Evolutionary conservation across 1,140 invertebrate genomes (phyloP).

Genomic region (Danaus plexippus): DNA sequence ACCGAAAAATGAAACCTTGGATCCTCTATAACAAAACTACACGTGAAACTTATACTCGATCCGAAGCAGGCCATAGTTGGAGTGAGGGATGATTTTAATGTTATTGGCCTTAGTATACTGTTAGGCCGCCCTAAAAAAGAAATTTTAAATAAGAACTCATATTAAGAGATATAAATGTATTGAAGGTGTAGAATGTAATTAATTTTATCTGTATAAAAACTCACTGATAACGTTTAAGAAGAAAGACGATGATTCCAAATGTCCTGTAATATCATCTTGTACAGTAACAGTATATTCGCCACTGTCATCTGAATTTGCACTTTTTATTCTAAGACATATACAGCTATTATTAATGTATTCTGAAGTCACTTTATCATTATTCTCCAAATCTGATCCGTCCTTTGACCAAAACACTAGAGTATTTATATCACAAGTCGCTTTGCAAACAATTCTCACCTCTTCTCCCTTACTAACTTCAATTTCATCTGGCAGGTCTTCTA

Average conservation of each 20-base stretch:
- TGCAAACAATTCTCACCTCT: conserved; percentile 23
- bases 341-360: conserved; percentile 25
- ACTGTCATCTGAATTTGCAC: conserved; percentile 12
- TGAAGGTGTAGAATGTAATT: too few species aligned
- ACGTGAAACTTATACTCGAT: conserved; percentile 17
- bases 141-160: neutral
- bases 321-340: conserved; percentile 22
- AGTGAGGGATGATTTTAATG: conserved; percentile 15
- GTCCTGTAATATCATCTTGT: conserved; percentile 18
- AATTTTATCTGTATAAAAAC: conserved; percentile 1
- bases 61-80: conserved; percentile 24
- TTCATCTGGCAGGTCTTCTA: conserved; percentile 21
- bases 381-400: conserved; percentile 12
- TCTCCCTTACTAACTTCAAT: conserved; percentile 23
- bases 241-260: conserved; percentile 15
- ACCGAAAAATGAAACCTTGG: conserved; percentile 23
- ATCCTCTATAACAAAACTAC: conserved; percentile 23
- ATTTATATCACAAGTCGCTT: conserved; percentile 20
- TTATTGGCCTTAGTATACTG: conserved; percentile 5
- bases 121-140: conserved; percentile 18
- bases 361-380: conserved; percentile 10
- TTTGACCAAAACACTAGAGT: conserved; percentile 22
- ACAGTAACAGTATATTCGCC: conserved; percentile 21
- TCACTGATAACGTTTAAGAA: conserved; percentile 25
- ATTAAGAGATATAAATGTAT: too few species aligned